A percentile compares a stretch with the other conserved stretches of the same genome.
These are phyloP conservation scores for Drosophila carrolli DNA, from an alignment of 1,140 invertebrate genomes.

Conservation along the genomic window DNA sequence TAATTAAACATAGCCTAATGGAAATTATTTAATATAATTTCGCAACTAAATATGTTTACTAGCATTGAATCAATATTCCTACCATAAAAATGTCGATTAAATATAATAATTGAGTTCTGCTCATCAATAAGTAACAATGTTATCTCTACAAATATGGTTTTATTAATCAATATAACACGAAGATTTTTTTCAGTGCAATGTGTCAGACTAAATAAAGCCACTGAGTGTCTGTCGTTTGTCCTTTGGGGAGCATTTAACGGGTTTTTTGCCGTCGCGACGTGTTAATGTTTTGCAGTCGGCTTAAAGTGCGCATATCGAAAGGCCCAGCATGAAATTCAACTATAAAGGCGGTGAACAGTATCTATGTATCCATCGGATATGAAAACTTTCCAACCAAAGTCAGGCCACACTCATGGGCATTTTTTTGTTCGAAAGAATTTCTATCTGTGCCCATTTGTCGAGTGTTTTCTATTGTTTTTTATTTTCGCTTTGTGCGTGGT, in stretches of 20 bases:
- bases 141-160: too few relatives aligned
- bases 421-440: conserved; percentile 58
- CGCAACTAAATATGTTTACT: too few relatives aligned
- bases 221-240: conserved; percentile 33
- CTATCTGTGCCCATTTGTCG: conserved; percentile 71
- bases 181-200: not conserved
- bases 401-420: conserved; percentile 40
- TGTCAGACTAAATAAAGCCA: conserved; percentile 44
- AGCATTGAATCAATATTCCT: too few relatives aligned
- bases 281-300: conserved; percentile 54
- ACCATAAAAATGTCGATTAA: too few relatives aligned
- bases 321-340: conserved; percentile 25
- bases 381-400: conserved; percentile 42
- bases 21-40: not conserved
- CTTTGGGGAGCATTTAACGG: conserved; percentile 61
- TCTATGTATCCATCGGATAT: conserved; percentile 31
- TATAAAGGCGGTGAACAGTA: conserved; percentile 1
- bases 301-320: conserved; percentile 22
- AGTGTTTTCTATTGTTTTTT: conserved; percentile 58
- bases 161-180: too few relatives aligned
- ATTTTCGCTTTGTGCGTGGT: conserved; percentile 64
- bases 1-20: too few relatives aligned
- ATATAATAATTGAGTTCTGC: too few relatives aligned
- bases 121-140: too few relatives aligned
- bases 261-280: conserved; percentile 68